phyloP scores from a whole-genome alignment of 2,113 vertebrate genomes.

The Phasianus colchicus region DNA sequence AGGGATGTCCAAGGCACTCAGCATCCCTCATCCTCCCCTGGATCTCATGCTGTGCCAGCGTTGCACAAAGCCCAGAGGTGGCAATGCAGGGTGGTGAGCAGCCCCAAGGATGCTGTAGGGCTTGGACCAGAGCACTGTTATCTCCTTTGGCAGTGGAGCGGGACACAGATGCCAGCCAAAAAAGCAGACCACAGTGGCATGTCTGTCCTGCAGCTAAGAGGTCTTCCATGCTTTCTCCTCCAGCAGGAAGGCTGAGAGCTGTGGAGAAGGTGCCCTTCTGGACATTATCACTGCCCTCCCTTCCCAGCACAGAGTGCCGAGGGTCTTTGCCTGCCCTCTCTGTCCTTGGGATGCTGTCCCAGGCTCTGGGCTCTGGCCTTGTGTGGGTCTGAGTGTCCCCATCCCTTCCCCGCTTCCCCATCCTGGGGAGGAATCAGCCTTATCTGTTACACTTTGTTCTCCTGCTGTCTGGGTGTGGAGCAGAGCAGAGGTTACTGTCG shows the following conservation, averaged over 20 bases:
- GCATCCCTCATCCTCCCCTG: background rate
- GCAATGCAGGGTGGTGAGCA: background rate
- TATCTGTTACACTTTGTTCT: slow-evolving; percentile 75
- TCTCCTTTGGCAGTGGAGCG: background rate
- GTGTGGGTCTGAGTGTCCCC: slow-evolving; percentile 22
- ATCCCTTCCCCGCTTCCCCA: background rate
- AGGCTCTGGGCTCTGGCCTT: slow-evolving; percentile 66
- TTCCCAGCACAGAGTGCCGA: fast-evolving
- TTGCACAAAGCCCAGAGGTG: fast-evolving
- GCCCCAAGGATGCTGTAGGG: background rate
- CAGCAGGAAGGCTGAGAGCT: background rate
- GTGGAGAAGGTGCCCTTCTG: background rate
- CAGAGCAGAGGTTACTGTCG: slow-evolving; percentile 49
- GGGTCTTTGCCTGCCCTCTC: background rate
- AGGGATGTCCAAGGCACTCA: background rate
- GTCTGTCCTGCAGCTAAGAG: too few relatives aligned
- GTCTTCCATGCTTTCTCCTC: fast-evolving
- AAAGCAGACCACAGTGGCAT: background rate
- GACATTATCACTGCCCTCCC: background rate
- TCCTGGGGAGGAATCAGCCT: slow-evolving; percentile 20
- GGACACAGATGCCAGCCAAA: background rate
- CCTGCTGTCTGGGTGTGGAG: slow-evolving; percentile 64
- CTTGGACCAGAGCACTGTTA: background rate
- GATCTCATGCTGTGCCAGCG: background rate
- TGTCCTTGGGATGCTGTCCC: background rate